Percentiles rank a stretch among this genome's conserved stretches.
These are phyloP conservation scores for Drosophila mayaguana DNA, from an alignment of 2,888 invertebrate species.

Conservation along the genomic window DNA sequence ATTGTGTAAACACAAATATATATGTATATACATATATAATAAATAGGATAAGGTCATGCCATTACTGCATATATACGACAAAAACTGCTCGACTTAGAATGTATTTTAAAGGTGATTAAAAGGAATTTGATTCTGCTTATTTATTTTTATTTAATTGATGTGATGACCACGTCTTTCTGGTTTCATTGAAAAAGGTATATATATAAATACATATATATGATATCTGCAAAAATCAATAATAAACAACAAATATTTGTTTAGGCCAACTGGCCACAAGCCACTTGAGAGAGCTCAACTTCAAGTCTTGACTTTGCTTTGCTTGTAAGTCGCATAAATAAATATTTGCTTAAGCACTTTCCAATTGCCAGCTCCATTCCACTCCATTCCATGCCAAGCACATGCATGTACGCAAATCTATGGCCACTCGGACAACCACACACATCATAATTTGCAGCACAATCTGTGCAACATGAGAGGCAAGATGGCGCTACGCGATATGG, in stretches of 20 bases:
- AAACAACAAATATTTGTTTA: background rate
- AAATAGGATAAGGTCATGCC: background rate
- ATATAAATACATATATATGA: background rate
- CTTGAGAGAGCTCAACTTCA: background rate
- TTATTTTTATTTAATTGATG: background rate
- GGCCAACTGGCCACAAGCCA: background rate
- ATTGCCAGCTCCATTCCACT: slow-evolving; percentile 9
- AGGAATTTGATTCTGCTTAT: background rate
- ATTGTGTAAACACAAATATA: background rate
- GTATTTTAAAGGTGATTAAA: background rate
- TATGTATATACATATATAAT: background rate
- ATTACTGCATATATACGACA: background rate
- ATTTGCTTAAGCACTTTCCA: slow-evolving; percentile 44
- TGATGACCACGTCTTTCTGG: background rate
- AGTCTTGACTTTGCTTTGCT: slow-evolving; percentile 21
- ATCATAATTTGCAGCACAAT: slow-evolving; percentile 54
- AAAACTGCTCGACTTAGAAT: background rate
- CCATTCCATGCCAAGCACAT: background rate
- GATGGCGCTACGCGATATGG: slow-evolving; percentile 35
- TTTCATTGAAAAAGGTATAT: background rate
- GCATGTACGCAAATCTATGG: slow-evolving; percentile 5
- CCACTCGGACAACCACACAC: slow-evolving; percentile 26
- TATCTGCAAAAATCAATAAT: background rate
- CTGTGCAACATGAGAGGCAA: slow-evolving; percentile 37
- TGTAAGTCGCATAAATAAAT: slow-evolving; percentile 6